Base-by-base conservation (phyloP, 2,113 vertebrate genomes). In the Accipiter virgatus region DNA sequence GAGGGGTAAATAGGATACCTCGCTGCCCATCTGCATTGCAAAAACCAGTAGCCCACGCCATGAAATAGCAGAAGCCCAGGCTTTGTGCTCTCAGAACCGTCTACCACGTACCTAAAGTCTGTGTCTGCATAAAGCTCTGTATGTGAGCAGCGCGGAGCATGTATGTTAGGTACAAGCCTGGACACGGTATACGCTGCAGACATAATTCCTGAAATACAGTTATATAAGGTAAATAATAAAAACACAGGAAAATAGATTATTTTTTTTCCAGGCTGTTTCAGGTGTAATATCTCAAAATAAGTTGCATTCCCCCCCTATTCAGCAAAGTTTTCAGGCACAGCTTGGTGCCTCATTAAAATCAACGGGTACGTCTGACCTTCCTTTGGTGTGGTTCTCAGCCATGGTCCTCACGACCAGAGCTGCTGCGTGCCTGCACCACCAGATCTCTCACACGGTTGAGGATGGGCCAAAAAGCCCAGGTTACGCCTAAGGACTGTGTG, bases 21-120 rank as follows among this genome's bases (percentile, higher is more conserved):
- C 0, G 0, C n/a, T 68, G 61, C 21, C 34, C 31, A 50, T 13
- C 23, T 48, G 40, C 48, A n/a, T 19, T 80, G 31, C 36, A 85
- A 82, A 82, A 83, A 73, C 2, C 14, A 17, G 4, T 65, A 88
- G 31, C 13, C 45, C 55, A 48, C 19, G 32, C 8, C 32, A 42
- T 26, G 22, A 82, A 86, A 81, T 0, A 83, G 29, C 40, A 77
- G 48, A 94, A 88, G 12, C 13, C 42, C 13, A 50, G 40, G 8
- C 27, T 88, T 88, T 73, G 43, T 80, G 36, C 42, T 77, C 26
- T 56, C 34, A 61, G 56, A 59, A 55, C 3, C 0, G 25, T 72
- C 43, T 68, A 27, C 29, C 15, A 10, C 9, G 3, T 86, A 7
- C 15, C 50, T 77, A 10, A 86, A 83, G 5, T 53, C 56, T 55